A percentile compares a stretch with the other conserved stretches of the same genome.
These are phyloP conservation scores for Leptatherina wallacei DNA, from an alignment of 2,797 vertebrate genomes.

Conservation along the genomic window DNA sequence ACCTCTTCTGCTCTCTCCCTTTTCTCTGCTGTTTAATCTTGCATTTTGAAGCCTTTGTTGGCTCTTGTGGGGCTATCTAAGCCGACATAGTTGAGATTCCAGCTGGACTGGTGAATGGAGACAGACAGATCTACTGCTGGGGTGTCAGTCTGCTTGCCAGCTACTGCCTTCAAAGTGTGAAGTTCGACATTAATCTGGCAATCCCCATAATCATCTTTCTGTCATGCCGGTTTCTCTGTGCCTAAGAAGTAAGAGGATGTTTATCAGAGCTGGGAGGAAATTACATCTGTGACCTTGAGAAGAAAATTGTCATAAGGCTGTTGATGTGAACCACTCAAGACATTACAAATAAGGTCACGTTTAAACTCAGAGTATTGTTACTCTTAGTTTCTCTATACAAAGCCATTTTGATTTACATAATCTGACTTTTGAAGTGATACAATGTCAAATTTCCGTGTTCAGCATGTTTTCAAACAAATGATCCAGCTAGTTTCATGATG, in stretches of 20 bases:
- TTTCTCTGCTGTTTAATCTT: slow-evolving; percentile 46
- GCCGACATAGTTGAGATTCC: slow-evolving; percentile 73
- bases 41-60: slow-evolving; percentile 58
- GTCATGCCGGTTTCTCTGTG: slow-evolving; percentile 11
- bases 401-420: background rate
- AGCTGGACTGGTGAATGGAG: slow-evolving; percentile 41
- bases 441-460: slow-evolving; percentile 1
- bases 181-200: slow-evolving; percentile 17
- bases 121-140: slow-evolving; percentile 40
- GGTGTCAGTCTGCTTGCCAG: slow-evolving; percentile 27
- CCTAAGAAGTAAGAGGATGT: slow-evolving; percentile 31
- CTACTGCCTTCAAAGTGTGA: slow-evolving; percentile 25
- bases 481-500: background rate
- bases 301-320: slow-evolving; percentile 56
- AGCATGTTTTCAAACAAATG: background rate
- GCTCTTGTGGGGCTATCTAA: slow-evolving; percentile 42
- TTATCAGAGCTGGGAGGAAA: slow-evolving; percentile 61
- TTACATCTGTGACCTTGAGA: slow-evolving; percentile 70
- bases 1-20: slow-evolving; percentile 3
- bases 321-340: slow-evolving; percentile 43
- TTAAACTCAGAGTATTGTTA: background rate
- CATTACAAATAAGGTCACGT: slow-evolving; percentile 27
- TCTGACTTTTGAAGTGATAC: background rate
- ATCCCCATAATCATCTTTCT: slow-evolving; percentile 18
- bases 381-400: slow-evolving; percentile 1